Base-by-base conservation (phyloP, 1,140 invertebrate species). In the Helicoverpa armigera region DNA sequence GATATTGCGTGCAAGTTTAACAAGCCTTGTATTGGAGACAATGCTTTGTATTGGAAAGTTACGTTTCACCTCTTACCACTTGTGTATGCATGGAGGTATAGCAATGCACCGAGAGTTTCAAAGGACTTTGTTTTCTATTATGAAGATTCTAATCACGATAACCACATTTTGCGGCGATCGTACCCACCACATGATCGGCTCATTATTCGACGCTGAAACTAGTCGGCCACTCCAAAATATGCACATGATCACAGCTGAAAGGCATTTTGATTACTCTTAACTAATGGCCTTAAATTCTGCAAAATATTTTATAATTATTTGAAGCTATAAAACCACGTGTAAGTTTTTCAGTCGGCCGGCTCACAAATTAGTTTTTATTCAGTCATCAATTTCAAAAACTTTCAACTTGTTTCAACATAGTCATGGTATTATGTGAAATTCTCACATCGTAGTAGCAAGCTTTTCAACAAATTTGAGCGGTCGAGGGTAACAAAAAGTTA, bases 401-500 rank as follows among this genome's bases (percentile, higher is more conserved):
- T 69, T 69, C 35, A 69, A 23, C 56, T 50, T 51, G 56, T 50
- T 75, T 61, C 35, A 60, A 61, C 73, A 29, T 29, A 48, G 58
- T 75, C 73, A 61, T 48, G 5, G 58, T 63, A 61, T 75, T 75
- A 75, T 75, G 73, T 63, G 58, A 63, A 75, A 75, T 50, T 58
- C 7, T 75, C 9, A 63, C 53, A 51, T 51, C 31, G 35, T 43
- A 14, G 16, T 29, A 51, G 43, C 35, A 35, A 75, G 18, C 51
- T 73, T 73, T 73, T 58, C 53, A 51, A 54, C 70, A 54, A 75
- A 75, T 75, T 75, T 75, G 35, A 61, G 58, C 58, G 58, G 58
- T 75, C 77, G 23, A 80, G 80, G 80, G 18, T 75, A 61, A 61
- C 73, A 84, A 83, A 85, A 87, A 87, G 84, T 84, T 84, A 61